These are phyloP conservation scores for Theretra japonica DNA, from an alignment of 2,888 invertebrate species.

Conservation along the genomic window DNA sequence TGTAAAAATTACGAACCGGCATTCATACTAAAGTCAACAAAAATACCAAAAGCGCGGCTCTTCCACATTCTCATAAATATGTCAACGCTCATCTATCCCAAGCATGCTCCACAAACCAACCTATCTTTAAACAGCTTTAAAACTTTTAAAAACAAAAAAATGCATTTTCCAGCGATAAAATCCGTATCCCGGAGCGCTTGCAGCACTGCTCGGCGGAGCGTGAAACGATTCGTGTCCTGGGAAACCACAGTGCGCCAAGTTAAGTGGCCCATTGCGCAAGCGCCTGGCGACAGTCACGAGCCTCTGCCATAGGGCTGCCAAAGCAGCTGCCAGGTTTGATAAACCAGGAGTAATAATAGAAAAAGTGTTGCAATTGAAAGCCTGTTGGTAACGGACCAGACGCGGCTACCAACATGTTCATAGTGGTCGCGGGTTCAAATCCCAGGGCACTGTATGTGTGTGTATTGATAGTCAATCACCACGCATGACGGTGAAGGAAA, in stretches of 20 bases:
- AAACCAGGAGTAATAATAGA: neutral
- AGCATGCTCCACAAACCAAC: neutral
- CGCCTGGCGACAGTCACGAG: neutral
- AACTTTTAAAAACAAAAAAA: neutral
- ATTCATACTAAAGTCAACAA: no score
- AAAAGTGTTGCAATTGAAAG: no score
- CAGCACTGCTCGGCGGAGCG: slow-evolving; percentile 24
- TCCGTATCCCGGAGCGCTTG: slow-evolving; percentile 20
- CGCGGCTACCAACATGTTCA: no score
- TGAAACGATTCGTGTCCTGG: slow-evolving; percentile 25
- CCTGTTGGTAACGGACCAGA: no score
- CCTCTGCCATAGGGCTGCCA: neutral
- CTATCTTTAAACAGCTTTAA: neutral
- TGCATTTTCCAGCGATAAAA: slow-evolving; percentile 24
- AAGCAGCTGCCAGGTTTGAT: no score
- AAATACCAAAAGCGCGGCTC: no score
- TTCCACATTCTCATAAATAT: no score
- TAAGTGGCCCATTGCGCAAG: slow-evolving; percentile 23
- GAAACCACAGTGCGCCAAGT: slow-evolving; percentile 23
- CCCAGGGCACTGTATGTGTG: no score
- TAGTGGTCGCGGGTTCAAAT: no score
- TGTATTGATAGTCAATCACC: no score
- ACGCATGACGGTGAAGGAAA: no score
- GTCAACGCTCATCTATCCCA: neutral
- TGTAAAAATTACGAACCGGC: no score